Evolutionary conservation across 1,140 invertebrate genomes (phyloP).

Genomic region (Liolophura sinensis): DNA sequence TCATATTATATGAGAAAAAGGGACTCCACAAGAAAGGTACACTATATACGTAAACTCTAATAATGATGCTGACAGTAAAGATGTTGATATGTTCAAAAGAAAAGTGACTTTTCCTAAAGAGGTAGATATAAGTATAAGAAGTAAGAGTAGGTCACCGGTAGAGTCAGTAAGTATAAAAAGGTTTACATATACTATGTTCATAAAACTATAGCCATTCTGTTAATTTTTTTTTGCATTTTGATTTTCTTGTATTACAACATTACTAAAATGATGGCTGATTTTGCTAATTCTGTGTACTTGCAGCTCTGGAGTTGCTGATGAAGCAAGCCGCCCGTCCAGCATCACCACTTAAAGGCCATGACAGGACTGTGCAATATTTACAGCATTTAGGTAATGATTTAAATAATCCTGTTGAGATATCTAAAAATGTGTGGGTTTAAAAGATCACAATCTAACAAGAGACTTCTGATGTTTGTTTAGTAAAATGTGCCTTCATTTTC

Average conservation of each 20-base stretch:
- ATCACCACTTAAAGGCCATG: conserved; percentile 77
- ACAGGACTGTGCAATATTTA: conserved; percentile 87
- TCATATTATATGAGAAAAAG: conserved; percentile 95
- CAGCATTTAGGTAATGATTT: conserved; percentile 76
- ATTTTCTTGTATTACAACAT: conserved; percentile 4
- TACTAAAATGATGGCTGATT: neutral
- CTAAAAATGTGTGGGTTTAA: too few species aligned
- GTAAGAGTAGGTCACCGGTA: too few species aligned
- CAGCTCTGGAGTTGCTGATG: conserved; percentile 83
- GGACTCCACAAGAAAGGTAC: conserved; percentile 80
- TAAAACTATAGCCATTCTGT: too few species aligned
- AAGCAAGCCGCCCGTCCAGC: conserved; percentile 77
- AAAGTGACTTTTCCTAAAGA: too few species aligned
- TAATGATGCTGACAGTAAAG: too few species aligned
- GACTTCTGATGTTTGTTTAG: neutral
- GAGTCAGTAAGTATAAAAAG: conserved; percentile 1
- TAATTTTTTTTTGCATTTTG: neutral
- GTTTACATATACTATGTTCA: too few species aligned
- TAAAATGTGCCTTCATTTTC: neutral
- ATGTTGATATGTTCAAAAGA: too few species aligned
- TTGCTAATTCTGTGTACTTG: conserved; percentile 15
- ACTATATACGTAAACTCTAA: too few species aligned
- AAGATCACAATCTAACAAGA: neutral
- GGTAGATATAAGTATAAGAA: too few species aligned
- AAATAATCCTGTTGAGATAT: too few species aligned